These are phyloP conservation scores for Trogon melanurus DNA, from an alignment of 2,113 vertebrate species.

Conservation along the genomic window DNA sequence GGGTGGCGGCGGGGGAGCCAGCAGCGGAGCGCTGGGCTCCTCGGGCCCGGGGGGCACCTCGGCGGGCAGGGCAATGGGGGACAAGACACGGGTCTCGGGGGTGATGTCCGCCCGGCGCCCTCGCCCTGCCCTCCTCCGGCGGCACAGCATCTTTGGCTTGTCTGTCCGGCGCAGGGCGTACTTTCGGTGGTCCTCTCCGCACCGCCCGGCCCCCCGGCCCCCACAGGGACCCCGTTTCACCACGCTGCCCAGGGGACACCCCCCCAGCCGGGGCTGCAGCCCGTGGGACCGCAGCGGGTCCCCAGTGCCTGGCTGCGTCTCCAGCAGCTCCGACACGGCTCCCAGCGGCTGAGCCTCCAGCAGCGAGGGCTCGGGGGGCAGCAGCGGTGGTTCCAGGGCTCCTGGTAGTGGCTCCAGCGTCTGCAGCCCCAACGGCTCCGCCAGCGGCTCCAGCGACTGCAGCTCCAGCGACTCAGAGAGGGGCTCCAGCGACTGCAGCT, in stretches of 20 bases:
- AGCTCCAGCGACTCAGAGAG: slow-evolving; percentile 77
- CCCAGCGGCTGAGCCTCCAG: slow-evolving; percentile 72
- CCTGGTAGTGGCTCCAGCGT: slow-evolving; percentile 73
- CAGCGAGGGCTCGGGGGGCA: slow-evolving; percentile 74
- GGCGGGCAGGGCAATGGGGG: slow-evolving; percentile 62
- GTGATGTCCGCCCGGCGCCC: slow-evolving; percentile 55
- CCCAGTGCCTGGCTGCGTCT: slow-evolving; percentile 66
- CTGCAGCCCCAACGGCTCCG: slow-evolving; percentile 77
- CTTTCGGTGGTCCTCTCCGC: slow-evolving; percentile 82
- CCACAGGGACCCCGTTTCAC: slow-evolving; percentile 71
- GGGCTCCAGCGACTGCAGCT: slow-evolving; percentile 69
- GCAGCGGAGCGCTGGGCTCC: slow-evolving; percentile 32
- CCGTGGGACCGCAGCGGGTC: slow-evolving; percentile 69
- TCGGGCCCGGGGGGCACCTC: slow-evolving; percentile 62
- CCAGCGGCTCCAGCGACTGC: slow-evolving; percentile 76
- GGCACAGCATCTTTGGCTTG: slow-evolving; percentile 92
- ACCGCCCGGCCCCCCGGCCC: slow-evolving; percentile 71
- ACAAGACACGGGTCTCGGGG: slow-evolving; percentile 65
- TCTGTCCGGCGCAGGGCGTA: slow-evolving; percentile 93
- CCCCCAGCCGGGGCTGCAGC: slow-evolving; percentile 51
- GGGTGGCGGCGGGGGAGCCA: background rate
- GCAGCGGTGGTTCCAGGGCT: slow-evolving; percentile 66
- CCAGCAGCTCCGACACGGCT: slow-evolving; percentile 73
- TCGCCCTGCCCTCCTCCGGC: slow-evolving; percentile 78
- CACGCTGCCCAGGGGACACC: slow-evolving; percentile 64